A percentile compares a stretch with the other conserved stretches of the same genome.
Conservation (phyloP, 2,113 vertebrate species). For the Nymphicus hollandicus region DNA sequence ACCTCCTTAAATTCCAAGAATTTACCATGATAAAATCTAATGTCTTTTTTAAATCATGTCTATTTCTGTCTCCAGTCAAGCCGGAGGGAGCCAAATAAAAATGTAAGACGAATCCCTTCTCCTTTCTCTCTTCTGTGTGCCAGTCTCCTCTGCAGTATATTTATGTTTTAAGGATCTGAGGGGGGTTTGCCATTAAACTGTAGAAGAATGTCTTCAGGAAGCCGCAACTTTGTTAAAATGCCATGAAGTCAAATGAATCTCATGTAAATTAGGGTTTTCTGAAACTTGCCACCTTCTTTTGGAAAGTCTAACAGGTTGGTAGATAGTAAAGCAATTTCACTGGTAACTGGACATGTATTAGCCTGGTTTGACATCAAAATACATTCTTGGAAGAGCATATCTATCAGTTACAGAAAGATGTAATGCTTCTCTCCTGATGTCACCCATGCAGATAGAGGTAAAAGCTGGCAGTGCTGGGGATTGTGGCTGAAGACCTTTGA, state of each 20-base stretch:
- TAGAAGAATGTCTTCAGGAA: not conserved
- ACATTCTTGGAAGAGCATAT: not conserved
- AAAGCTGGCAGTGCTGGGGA: not conserved
- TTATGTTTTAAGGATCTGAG: not conserved
- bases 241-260: not conserved
- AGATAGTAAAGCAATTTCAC: not conserved
- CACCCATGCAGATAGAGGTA: not conserved
- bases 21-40: not conserved
- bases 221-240: not conserved
- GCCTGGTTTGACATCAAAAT: not conserved
- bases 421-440: not conserved
- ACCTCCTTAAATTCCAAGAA: not conserved
- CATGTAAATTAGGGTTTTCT: not conserved
- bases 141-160: not conserved
- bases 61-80: not conserved
- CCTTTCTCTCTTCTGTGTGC: not conserved
- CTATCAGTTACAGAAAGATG: not conserved
- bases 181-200: not conserved
- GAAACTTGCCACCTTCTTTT: not conserved
- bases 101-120: not conserved
- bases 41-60: not conserved
- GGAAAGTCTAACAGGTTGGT: not conserved
- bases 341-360: not conserved
- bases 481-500: not conserved
- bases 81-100: not conserved